phyloP scores from a whole-genome alignment of 2,113 vertebrate genomes.

The Lanius ludovicianus region DNA sequence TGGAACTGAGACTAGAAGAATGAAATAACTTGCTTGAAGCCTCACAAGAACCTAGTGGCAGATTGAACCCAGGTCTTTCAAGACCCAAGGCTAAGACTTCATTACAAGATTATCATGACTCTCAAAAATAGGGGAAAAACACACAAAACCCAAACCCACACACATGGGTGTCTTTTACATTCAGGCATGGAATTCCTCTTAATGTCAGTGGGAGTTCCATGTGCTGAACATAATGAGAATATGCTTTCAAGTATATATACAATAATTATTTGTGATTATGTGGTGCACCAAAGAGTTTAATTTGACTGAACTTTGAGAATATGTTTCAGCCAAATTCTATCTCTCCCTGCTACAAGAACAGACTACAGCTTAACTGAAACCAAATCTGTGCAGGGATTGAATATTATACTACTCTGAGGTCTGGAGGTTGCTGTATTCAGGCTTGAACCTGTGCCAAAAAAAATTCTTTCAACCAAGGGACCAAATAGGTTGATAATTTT shows the following conservation, averaged over 20 bases:
- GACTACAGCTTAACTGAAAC: conserved; percentile 49
- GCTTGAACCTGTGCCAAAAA: conserved; percentile 36
- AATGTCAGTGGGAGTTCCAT: conserved; percentile 51
- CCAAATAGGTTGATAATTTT: conserved; percentile 29
- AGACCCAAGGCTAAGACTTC: conserved; percentile 1
- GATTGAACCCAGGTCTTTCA: neutral
- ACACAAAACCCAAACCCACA: neutral
- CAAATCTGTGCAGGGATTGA: conserved; percentile 22
- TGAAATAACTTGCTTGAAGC: neutral
- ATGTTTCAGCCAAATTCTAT: conserved; percentile 28
- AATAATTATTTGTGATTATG: conserved; percentile 61
- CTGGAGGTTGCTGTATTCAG: conserved; percentile 19
- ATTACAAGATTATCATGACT: neutral
- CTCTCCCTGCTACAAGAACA: conserved; percentile 8
- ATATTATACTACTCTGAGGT: conserved; percentile 25
- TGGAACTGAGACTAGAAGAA: neutral
- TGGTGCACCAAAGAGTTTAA: conserved; percentile 51
- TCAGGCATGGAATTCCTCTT: conserved; percentile 29
- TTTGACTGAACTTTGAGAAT: conserved; percentile 46
- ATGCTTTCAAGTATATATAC: conserved; percentile 38
- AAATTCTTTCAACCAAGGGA: neutral
- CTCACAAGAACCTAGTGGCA: neutral
- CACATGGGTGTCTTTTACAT: conserved; percentile 19
- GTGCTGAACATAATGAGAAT: neutral
- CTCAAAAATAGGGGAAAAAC: neutral